A percentile compares a stretch with the other conserved stretches of the same genome.
Evolutionary conservation across 2,888 invertebrate species (phyloP).

Genomic region (Trilocha varians): DNA sequence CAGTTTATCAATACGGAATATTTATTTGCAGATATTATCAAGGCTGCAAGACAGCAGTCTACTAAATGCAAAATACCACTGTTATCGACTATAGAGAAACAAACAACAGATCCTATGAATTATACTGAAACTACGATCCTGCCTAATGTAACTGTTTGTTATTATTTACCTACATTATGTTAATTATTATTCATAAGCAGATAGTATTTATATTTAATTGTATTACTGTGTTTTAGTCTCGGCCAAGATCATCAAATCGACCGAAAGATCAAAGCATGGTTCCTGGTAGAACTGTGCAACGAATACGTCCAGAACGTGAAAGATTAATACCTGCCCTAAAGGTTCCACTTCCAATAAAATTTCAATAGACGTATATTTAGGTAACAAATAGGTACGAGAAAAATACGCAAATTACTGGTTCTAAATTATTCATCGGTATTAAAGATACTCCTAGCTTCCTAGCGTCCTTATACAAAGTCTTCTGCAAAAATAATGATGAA

Average conservation of each 20-base stretch:
- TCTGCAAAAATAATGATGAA: no score
- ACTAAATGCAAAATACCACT: constrained; percentile 45
- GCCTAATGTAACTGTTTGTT: constrained; percentile 4
- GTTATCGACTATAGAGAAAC: constrained; percentile 24
- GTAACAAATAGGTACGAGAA: no score
- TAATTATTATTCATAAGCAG: not conserved
- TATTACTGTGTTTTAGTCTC: constrained; percentile 13
- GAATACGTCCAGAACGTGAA: constrained; percentile 24
- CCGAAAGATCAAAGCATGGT: constrained; percentile 24
- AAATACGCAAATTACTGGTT: no score
- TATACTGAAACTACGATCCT: constrained; percentile 20
- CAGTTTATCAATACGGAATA: no score
- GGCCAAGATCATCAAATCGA: constrained; percentile 39
- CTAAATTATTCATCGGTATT: no score
- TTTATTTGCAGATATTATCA: constrained; percentile 20
- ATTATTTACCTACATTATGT: not conserved
- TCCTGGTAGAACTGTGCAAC: constrained; percentile 12
- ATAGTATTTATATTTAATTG: not conserved
- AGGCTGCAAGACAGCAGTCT: constrained; percentile 13
- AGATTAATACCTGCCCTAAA: constrained; percentile 15
- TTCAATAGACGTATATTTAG: no score
- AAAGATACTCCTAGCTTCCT: no score
- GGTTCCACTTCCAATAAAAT: constrained; percentile 12
- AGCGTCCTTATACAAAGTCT: no score
- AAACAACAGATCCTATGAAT: constrained; percentile 15